Base-by-base conservation (phyloP, 2,113 vertebrate species). In the Centropristis striata region DNA sequence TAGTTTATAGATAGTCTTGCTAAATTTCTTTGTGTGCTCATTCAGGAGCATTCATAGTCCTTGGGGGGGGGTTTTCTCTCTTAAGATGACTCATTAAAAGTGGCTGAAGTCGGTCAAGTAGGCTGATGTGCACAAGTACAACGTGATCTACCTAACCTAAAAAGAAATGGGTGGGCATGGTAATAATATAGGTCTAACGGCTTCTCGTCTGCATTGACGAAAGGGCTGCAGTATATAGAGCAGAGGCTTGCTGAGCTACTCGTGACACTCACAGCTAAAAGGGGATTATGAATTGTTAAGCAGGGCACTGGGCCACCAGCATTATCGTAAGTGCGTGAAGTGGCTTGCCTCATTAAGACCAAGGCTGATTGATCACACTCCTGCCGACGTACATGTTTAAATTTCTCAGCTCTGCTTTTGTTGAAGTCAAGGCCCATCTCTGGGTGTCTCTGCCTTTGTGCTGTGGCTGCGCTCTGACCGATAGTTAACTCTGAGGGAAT, bases 241-340 rank as follows among this genome's bases (percentile, higher is more conserved):
- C 23, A 54, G 46, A 14, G 39, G 21, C 15, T 36, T 59, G 36
- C 39, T 32, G 55, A 63, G 53, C 57, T 73, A 18, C 89, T 86
- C 12, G 39, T 91, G 81, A 86, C 68, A 50, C 36, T 70, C 32
- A 0, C 1, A 5, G 81, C 76, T 81, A 54, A 90, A 73, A 76
- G 61, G 64, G 47, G 90, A 91, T 93, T 89, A 91, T 63, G 71
- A 89, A 74, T 83, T 67, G 89, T 83, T 90, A 87, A 90, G 85
- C 78, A 32, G 87, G 87, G 75, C 87, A 90, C 68, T 86, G 80
- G 89, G 85, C 80, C 89, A 86, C 68, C 1, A 23, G 78, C 69
- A 41, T 87, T 80, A 84, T 51, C 23, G 23, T 74, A 47, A 78
- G 74, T 85, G 78, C 70, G 20, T 64, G 60, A 83, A 80, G 58